A percentile compares a stretch with the other conserved stretches of the same genome.
phyloP scores from a whole-genome alignment of 1,140 invertebrate species.

The Procambarus virginalis region DNA sequence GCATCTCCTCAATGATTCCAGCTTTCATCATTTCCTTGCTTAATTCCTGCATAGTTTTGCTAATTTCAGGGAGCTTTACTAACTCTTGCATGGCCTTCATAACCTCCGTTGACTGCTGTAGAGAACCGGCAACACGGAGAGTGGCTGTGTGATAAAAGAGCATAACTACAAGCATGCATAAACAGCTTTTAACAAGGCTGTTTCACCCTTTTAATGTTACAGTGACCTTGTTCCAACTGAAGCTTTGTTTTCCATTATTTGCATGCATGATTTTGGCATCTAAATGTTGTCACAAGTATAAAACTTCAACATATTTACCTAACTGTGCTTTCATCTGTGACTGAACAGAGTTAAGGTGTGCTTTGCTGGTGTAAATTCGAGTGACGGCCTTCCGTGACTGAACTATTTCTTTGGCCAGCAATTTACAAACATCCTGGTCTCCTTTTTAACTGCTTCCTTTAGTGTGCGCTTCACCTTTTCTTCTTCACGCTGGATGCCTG shows the following conservation, averaged over 20 bases:
- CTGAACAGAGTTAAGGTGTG: conserved; percentile 97
- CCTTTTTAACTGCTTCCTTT: conserved; percentile 97
- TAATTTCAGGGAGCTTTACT: conserved; percentile 92
- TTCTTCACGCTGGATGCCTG: conserved; percentile 96
- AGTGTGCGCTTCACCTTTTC: conserved; percentile 95
- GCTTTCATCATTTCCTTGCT: conserved; percentile 82
- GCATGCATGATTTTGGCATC: too few species aligned
- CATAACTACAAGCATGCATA: background rate
- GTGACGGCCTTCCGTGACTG: conserved; percentile 90
- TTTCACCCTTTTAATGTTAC: too few species aligned
- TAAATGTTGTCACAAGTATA: background rate
- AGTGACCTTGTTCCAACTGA: too few species aligned
- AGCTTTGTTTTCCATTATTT: too few species aligned
- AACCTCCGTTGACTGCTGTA: conserved; percentile 94
- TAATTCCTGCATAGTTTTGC: conserved; percentile 96
- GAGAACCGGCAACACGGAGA: conserved; percentile 89
- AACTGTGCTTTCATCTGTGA: conserved; percentile 99
- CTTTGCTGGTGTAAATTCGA: conserved; percentile 95
- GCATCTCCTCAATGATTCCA: conserved; percentile 99
- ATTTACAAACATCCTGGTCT: conserved; percentile 94
- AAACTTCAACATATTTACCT: conserved; percentile 76
- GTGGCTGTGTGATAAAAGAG: conserved; percentile 79
- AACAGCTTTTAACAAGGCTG: too few species aligned
- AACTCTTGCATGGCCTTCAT: conserved; percentile 98
- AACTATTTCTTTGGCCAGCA: conserved; percentile 97